Evolutionary conservation across 1,140 invertebrate genomes (phyloP), one percentile per base, ranked within the genome.

Genomic region (Macrosteles quadrilineatus): DNA sequence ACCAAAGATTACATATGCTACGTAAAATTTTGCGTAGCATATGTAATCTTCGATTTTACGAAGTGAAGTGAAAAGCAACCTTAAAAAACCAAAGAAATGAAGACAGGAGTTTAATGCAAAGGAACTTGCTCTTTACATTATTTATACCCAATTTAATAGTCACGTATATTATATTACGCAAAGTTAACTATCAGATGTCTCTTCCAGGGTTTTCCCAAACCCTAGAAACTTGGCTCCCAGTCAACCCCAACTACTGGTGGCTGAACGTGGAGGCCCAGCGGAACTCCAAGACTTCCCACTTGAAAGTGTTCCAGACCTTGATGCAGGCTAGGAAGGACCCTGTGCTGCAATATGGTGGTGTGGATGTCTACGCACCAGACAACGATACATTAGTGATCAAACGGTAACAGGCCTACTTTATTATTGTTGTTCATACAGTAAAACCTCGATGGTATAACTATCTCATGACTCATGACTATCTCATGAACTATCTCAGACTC

Each of bases 161-260:
- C n/a, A n/a, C n/a, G n/a, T n/a, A n/a, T n/a, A n/a, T n/a, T n/a
- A n/a, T n/a, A n/a, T n/a, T n/a, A n/a, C n/a, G n/a, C n/a, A n/a
- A n/a, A n/a, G n/a, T n/a, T n/a, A n/a, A n/a, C n/a, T n/a, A n/a
- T 72, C 75, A 30, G 75, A 73, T 75, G 31, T 53, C 36, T 45
- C 14, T 14, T 36, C 32, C 64, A 85, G 87, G 87, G 71, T 91
- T 91, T 75, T 86, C 87, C 14, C 11, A 9, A 0, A 85, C 78
- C 11, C 75, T 82, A 0, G 82, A 75, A 0, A 87, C 90, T 0
- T 94, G 91, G 89, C 76, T 94, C 17, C 90, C 91, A 1, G 77
- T 90, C 0, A 82, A 85, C 73, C 72, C 80, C 0, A 81, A 87
- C 71, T 89, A 85, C 72, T 64, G 71, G 14, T 74, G 73, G 0